Evolutionary conservation across 2,797 vertebrate species (phyloP).

Genomic region (Orestias chungarensis): DNA sequence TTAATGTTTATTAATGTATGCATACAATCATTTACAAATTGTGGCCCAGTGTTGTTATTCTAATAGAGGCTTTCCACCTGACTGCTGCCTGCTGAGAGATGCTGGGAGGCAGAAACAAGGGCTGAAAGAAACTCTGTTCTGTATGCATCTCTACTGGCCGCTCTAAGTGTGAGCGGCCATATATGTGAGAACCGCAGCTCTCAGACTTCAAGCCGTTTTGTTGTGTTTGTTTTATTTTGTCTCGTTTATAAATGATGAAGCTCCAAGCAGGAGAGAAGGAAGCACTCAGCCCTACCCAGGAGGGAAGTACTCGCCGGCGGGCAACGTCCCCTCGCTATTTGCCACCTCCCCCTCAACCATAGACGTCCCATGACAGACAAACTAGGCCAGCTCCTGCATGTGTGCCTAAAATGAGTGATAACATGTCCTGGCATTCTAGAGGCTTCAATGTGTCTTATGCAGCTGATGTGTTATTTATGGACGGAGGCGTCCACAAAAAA

Average conservation of each 20-base stretch:
- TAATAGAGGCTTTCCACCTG: conserved; percentile 61
- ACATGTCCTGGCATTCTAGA: neutral
- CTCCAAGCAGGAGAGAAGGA: conserved; percentile 55
- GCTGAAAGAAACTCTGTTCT: conserved; percentile 49
- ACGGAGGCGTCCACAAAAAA: conserved; percentile 12
- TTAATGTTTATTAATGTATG: too few species aligned
- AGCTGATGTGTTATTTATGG: conserved; percentile 7
- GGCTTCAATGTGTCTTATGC: neutral
- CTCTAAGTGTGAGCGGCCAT: conserved; percentile 17
- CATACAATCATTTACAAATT: conserved; percentile 34
- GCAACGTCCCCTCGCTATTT: conserved; percentile 52
- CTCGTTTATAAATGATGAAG: conserved; percentile 76
- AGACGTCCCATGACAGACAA: conserved; percentile 33
- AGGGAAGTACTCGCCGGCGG: conserved; percentile 50
- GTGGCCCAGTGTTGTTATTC: conserved; percentile 35
- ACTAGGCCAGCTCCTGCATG: conserved; percentile 39
- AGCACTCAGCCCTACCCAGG: conserved; percentile 67
- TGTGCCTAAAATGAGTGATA: conserved; percentile 33
- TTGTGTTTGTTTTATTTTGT: conserved; percentile 78
- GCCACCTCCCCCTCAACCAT: conserved; percentile 22
- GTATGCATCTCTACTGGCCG: conserved; percentile 27
- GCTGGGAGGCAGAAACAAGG: conserved; percentile 58
- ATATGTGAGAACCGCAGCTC: conserved; percentile 42
- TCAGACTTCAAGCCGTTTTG: conserved; percentile 63
- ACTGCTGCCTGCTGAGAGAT: conserved; percentile 55